phyloP scores from a whole-genome alignment of 1,140 invertebrate species.

The Elysia chlorotica region DNA sequence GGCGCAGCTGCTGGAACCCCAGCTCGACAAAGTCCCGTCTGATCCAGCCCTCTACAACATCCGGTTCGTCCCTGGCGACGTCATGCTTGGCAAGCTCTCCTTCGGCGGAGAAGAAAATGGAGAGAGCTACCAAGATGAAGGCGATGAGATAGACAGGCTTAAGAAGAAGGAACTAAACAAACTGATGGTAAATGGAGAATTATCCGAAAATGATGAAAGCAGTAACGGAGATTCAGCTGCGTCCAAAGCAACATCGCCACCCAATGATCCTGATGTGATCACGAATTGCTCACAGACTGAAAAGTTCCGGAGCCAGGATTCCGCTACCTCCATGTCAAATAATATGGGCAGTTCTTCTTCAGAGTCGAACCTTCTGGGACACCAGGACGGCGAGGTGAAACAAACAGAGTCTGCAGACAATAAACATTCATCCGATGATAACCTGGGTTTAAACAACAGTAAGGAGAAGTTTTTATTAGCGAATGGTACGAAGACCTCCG shows the following conservation, averaged over 20 bases:
- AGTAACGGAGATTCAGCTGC: background rate
- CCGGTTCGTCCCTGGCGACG: slow-evolving; percentile 48
- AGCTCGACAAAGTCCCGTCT: slow-evolving; percentile 34
- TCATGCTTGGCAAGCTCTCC: slow-evolving; percentile 42
- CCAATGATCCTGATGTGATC: background rate
- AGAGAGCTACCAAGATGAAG: background rate
- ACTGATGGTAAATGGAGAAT: background rate
- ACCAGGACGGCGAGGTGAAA: slow-evolving; percentile 8
- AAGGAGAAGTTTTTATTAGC: too few species aligned
- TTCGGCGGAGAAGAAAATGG: background rate
- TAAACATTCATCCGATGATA: too few species aligned
- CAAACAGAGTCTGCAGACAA: too few species aligned
- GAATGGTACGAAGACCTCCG: slow-evolving; percentile 32
- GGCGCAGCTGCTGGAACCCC: slow-evolving; percentile 37
- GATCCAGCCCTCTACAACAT: slow-evolving; percentile 34
- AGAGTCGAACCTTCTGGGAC: slow-evolving; percentile 4
- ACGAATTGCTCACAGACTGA: background rate
- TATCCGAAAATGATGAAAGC: background rate
- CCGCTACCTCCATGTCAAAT: background rate
- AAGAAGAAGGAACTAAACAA: background rate
- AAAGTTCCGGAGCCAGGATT: slow-evolving; percentile 9
- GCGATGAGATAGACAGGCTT: background rate
- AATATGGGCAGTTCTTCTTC: background rate
- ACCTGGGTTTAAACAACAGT: too few species aligned
- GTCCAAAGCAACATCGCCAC: slow-evolving; percentile 14